phyloP scores from a whole-genome alignment of 2,113 vertebrate species.

The Peromyscus leucopus region DNA sequence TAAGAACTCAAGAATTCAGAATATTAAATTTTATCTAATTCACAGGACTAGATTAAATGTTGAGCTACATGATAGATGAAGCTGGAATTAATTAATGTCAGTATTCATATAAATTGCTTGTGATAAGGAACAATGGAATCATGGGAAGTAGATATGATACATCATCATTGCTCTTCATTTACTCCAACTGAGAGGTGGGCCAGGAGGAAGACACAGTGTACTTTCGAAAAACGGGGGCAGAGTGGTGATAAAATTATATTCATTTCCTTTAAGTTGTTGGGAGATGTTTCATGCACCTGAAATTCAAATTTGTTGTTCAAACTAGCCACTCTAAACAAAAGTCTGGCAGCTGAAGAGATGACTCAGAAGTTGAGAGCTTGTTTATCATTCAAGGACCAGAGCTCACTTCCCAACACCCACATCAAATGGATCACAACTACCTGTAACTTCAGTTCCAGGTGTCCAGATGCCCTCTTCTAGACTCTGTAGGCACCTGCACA shows the following conservation, averaged over 20 bases:
- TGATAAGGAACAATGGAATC: slow-evolving; percentile 67
- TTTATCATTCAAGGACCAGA: not conserved
- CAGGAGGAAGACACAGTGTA: not conserved
- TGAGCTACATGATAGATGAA: slow-evolving; percentile 64
- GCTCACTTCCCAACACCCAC: not conserved
- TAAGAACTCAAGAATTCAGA: slow-evolving; percentile 61
- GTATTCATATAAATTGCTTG: slow-evolving; percentile 63
- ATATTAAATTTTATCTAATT: slow-evolving; percentile 50
- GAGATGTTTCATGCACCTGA: not conserved
- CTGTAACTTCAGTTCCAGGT: not conserved
- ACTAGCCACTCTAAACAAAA: not conserved
- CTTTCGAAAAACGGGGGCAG: slow-evolving; percentile 33
- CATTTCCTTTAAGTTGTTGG: slow-evolving; percentile 34
- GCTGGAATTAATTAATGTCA: slow-evolving; percentile 70
- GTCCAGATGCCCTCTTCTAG: not conserved
- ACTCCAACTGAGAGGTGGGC: not conserved
- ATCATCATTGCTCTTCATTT: slow-evolving; percentile 71
- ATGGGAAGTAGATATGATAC: slow-evolving; percentile 59
- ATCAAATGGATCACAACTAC: not conserved
- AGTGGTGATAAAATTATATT: not conserved
- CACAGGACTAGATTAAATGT: slow-evolving; percentile 61
- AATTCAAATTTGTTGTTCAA: slow-evolving; percentile 35
- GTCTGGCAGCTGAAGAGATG: not conserved
- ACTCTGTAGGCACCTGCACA: not conserved
- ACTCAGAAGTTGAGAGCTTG: not conserved